Base-by-base conservation (phyloP, 30 jellyfish, hydroid and myxozoan species). In the Sanderia malayensis region DNA sequence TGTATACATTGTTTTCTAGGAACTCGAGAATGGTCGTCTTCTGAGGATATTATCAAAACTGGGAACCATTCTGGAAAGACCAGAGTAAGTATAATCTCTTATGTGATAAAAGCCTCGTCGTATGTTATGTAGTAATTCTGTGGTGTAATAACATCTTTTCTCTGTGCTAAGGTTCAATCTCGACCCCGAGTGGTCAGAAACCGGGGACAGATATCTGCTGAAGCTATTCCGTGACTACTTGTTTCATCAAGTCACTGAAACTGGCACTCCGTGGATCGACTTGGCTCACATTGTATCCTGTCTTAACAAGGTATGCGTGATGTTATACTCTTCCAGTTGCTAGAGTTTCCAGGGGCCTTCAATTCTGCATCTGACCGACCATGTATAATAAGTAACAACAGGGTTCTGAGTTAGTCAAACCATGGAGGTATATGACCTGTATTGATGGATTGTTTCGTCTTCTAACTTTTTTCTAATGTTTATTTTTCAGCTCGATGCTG, bases 161-260 rank as follows among this genome's bases (percentile, higher is more conserved):
- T 31, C 23, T 47, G 3, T 58, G 29, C 21, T 52, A 25, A 88
- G 97, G 55, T 88, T 74, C 61, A 75, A 73, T 80, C 63, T 88
- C 84, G 97, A 88, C 46, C 80, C 86, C 2, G 97, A 88, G 27
- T 88, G 97, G 97, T 81, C 97, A 22, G 97, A 88, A 69, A 88
- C 97, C 52, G 97, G 97, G 41, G 97, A 88, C 70, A 80, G 97
- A 33, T 88, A 88, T 49, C 70, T 88, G 32, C 84, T 88, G 70
- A 88, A 88, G 60, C 72, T 88, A 20, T 88, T 88, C 30, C 91
- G 97, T 6, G 97, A 88, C 57, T 88, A 88, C 28, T 76, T 88
- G 46, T 88, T 87, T 88, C 97, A 88, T 69, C 97, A 88, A 80
- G 97, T 88, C 10, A 80, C 97, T 9, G 97, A 80, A 25, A 80